Evolutionary conservation across 2,113 vertebrate genomes (phyloP).

Genomic region (Paratilapia polleni): DNA sequence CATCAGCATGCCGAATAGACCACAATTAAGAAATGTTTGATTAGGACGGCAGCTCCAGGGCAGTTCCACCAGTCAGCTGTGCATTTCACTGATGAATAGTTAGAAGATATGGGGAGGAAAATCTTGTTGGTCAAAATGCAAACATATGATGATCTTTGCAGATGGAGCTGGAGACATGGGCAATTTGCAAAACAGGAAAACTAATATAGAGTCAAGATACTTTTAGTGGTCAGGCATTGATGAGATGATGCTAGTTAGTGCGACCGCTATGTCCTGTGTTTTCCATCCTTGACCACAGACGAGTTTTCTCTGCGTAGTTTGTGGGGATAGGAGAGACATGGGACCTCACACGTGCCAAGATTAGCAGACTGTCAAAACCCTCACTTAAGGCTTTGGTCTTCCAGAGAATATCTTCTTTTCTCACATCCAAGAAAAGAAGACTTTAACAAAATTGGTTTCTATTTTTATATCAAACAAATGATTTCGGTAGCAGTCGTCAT

Average conservation of each 20-base stretch:
- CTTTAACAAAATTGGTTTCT: not conserved
- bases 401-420: not conserved
- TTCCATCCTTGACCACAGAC: slow-evolving; percentile 70
- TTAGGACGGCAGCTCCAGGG: slow-evolving; percentile 51
- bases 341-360: slow-evolving; percentile 45
- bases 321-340: slow-evolving; percentile 55
- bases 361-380: slow-evolving; percentile 62
- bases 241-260: slow-evolving; percentile 75
- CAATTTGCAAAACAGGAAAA: slow-evolving; percentile 76
- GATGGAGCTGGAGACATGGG: slow-evolving; percentile 67
- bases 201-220: slow-evolving; percentile 69
- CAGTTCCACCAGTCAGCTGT: slow-evolving; percentile 42
- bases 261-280: slow-evolving; percentile 71
- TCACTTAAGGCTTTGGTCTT: slow-evolving; percentile 16
- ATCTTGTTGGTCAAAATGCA: slow-evolving; percentile 49
- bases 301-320: slow-evolving; percentile 47
- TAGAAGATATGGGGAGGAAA: slow-evolving; percentile 59
- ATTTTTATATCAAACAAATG: not conserved
- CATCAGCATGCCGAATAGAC: slow-evolving; percentile 48
- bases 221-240: slow-evolving; percentile 69
- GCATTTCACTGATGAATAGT: slow-evolving; percentile 51
- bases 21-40: slow-evolving; percentile 58
- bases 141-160: slow-evolving; percentile 68
- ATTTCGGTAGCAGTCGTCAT: not conserved
- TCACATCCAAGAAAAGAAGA: not conserved